Percentiles rank a stretch among this genome's conserved stretches.
Evolutionary conservation across 2,113 vertebrate genomes (phyloP).

Genomic region (Galemys pyrenaicus): DNA sequence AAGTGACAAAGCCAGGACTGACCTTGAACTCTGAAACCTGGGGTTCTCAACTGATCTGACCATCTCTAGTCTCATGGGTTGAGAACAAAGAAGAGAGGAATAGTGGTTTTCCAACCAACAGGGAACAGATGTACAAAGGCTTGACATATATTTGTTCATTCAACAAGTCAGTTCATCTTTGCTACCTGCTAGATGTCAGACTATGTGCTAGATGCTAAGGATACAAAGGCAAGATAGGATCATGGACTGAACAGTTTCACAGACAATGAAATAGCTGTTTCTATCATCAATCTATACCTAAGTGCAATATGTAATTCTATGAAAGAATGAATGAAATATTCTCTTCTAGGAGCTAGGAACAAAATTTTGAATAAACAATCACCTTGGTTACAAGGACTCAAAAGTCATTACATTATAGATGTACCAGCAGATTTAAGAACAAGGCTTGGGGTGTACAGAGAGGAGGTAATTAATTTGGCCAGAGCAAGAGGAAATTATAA

Average conservation of each 20-base stretch:
- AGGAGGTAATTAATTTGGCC: background rate
- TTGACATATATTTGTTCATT: constrained; percentile 2
- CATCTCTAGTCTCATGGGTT: background rate
- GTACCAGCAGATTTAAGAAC: constrained; percentile 13
- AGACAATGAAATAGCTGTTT: background rate
- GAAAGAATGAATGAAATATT: constrained; percentile 29
- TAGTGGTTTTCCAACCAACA: background rate
- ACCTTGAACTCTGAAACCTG: background rate
- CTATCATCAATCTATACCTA: background rate
- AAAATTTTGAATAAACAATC: constrained; percentile 33
- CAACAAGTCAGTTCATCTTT: background rate
- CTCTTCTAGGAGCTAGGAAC: background rate
- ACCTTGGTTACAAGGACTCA: background rate
- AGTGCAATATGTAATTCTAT: constrained; percentile 16
- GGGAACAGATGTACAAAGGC: background rate
- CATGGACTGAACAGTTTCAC: background rate
- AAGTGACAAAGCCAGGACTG: background rate
- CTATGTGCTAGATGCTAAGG: background rate
- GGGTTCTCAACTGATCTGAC: background rate
- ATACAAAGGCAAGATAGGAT: background rate
- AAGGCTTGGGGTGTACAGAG: background rate
- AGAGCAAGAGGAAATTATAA: background rate
- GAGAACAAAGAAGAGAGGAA: background rate
- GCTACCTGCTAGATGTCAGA: background rate
- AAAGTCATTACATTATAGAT: background rate